Evolutionary conservation across 2,888 invertebrate genomes (phyloP), one percentile per base, ranked within the genome.

Genomic region (Ophion obscuratus): DNA sequence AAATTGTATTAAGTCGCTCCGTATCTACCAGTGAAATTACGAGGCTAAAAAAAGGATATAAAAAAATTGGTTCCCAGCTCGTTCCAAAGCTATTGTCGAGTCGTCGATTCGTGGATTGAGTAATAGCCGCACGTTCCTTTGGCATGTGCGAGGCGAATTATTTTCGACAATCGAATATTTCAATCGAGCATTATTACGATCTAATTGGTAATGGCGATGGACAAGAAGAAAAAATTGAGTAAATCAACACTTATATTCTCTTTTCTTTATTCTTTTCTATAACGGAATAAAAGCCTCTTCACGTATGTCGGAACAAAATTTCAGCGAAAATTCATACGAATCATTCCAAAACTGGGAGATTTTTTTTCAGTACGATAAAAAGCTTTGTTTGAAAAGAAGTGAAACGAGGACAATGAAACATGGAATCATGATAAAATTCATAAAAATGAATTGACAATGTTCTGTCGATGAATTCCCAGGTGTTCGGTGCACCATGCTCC

Each of bases 401-500:
- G 73, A 20, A n/a, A 9, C 14, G 11, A 44, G 17, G 70, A 64
- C 68, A 82, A 57, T 27, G 10, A 40, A 36, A 68, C 3, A 68
- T 27, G 27, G 81, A 82, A 82, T 85, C 66, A 70, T 79, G 79
- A 82, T 85, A 79, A 14, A 81, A 74, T 62, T 74, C 62, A 74
- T 61, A 61, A 74, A 76, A 74, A 70, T 74, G 67, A 85, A 85
- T 82, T 82, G 66, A 75, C 79, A 79, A 82, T 61, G 82, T 79
- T 71, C 78, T 81, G 78, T 85, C 85, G 75, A 82, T 85, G 70
- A 85, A 85, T 82, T 85, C 82, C 82, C 85, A 82, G 85, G 76
- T 82, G 85, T 78, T 76, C 47, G 64, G 61, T 71, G 36, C 66
- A 70, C 62, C 67, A 40, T 67, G 68, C 73, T 59, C 40, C 59